Evolutionary conservation across 1,140 invertebrate species (phyloP).

Genomic region (Brachionus asplanchnoidis): DNA sequence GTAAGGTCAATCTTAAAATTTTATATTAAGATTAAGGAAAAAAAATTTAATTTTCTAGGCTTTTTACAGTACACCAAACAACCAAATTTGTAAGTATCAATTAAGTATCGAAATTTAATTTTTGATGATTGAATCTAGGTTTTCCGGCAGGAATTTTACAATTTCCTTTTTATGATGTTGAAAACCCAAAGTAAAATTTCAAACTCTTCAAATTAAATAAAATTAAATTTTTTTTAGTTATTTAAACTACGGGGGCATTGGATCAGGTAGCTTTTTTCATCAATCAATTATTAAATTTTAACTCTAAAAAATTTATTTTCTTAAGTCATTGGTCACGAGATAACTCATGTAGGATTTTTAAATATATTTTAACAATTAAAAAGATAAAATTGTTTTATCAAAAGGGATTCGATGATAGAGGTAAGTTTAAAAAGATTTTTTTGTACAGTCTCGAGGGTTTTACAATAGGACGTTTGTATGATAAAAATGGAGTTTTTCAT

Average conservation of each 20-base stretch:
- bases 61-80: slow-evolving; percentile 93
- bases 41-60: slow-evolving; percentile 58
- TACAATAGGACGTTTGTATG: slow-evolving; percentile 2
- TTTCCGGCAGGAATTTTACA: slow-evolving; percentile 41
- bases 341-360: slow-evolving; percentile 57
- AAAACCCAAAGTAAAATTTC: background rate
- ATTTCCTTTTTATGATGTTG: slow-evolving; percentile 45
- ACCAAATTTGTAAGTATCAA: slow-evolving; percentile 71
- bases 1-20: background rate
- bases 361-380: background rate
- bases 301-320: background rate
- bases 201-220: background rate
- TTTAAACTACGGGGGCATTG: slow-evolving; percentile 72
- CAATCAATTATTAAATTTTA: no score
- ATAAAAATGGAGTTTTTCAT: slow-evolving; percentile 40
- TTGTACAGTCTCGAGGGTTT: background rate
- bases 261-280: slow-evolving; percentile 48
- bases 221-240: slow-evolving; percentile 44
- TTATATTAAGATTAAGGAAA: background rate
- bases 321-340: slow-evolving; percentile 63
- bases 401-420: slow-evolving; percentile 38
- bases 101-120: background rate
- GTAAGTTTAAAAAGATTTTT: background rate
- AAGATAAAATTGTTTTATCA: background rate
- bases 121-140: background rate